Conservation (phyloP, 2,888 invertebrate genomes). For the Lissonota sp. region DNA sequence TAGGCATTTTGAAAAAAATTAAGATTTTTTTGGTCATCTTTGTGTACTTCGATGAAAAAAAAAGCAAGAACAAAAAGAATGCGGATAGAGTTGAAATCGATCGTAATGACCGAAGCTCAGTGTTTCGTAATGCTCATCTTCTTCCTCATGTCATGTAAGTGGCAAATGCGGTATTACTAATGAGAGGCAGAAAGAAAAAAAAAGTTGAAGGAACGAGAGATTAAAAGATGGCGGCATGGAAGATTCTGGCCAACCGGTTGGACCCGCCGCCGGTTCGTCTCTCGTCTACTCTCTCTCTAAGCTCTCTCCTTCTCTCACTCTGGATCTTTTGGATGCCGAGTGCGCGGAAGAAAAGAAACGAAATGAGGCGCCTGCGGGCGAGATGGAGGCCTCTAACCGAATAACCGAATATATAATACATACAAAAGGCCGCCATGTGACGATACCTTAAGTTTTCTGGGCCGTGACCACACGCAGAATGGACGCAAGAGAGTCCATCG, state of each 20-base stretch:
- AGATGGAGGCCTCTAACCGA: conserved; percentile 69
- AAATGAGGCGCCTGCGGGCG: conserved; percentile 64
- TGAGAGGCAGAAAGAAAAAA: conserved; percentile 72
- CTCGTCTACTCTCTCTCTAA: conserved; percentile 79
- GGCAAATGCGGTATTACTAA: conserved; percentile 43
- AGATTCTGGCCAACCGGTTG: conserved; percentile 82
- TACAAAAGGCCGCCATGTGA: conserved; percentile 59
- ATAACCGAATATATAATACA: conserved; percentile 59
- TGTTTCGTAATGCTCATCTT: conserved; percentile 31
- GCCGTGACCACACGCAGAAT: conserved; percentile 48
- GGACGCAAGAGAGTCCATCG: conserved; percentile 13
- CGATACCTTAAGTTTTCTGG: conserved; percentile 34
- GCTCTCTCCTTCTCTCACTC: conserved; percentile 58
- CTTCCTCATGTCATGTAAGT: conserved; percentile 39
- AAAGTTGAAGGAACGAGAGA: conserved; percentile 72
- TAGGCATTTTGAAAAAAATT: no score
- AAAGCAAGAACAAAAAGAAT: neutral
- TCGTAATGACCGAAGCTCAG: neutral
- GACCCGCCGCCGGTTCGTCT: conserved; percentile 63
- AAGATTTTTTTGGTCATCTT: no score
- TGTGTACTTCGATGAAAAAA: neutral
- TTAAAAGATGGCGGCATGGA: conserved; percentile 82
- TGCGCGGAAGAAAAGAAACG: conserved; percentile 40
- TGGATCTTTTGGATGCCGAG: no score
- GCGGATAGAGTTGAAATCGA: neutral